phyloP scores from a whole-genome alignment of 2,113 vertebrate species.

The Rhynchopsitta pachyrhyncha region DNA sequence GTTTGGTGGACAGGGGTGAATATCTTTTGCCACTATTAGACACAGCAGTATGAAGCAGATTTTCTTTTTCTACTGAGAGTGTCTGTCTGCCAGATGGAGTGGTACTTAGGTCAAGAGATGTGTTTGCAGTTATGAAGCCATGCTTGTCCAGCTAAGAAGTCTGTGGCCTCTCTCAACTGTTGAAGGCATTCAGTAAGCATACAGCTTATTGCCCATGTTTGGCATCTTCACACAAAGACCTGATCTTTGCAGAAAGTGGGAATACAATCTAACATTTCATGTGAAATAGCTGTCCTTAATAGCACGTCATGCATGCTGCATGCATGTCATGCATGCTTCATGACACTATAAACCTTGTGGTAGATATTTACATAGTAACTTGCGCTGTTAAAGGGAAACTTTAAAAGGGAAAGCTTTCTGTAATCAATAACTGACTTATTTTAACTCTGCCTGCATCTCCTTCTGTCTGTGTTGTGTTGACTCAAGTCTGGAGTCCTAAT shows the following conservation, averaged over 20 bases:
- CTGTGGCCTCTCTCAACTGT: rapidly evolving
- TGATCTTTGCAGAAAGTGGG: not conserved
- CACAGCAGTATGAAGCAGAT: not conserved
- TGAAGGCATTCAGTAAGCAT: not conserved
- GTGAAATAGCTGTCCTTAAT: not conserved
- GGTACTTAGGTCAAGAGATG: not conserved
- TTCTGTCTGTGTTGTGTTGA: not conserved
- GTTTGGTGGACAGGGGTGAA: not conserved
- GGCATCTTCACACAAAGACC: not conserved
- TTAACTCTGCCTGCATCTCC: not conserved
- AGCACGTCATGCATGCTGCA: not conserved
- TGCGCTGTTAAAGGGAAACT: not conserved
- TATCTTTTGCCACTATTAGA: not conserved
- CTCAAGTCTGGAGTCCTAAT: not conserved
- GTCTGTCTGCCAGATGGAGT: not conserved
- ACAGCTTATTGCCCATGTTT: not conserved
- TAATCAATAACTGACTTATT: not conserved
- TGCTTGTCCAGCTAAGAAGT: not conserved
- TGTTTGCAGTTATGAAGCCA: not conserved
- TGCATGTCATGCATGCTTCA: not conserved
- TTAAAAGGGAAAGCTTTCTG: not conserved
- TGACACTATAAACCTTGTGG: not conserved
- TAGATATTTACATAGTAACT: not conserved
- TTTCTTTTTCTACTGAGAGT: not conserved
- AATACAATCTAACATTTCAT: not conserved